A percentile compares a stretch with the other conserved stretches of the same genome.
phyloP scores from a whole-genome alignment of 2,113 vertebrate genomes.

The Platanista minor region DNA sequence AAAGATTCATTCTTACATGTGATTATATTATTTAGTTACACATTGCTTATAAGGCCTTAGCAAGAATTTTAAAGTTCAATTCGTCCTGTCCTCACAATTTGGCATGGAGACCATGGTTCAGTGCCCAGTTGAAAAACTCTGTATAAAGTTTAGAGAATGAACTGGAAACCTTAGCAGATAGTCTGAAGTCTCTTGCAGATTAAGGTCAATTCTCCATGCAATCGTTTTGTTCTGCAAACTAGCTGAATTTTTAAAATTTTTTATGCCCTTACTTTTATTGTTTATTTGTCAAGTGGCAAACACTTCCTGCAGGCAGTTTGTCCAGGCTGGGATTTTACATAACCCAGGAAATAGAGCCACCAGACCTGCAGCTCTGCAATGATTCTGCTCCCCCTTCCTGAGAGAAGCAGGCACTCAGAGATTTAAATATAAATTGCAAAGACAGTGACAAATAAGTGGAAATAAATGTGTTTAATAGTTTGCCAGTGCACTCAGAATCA shows the following conservation, averaged over 20 bases:
- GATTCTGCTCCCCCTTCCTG: slow-evolving; percentile 53
- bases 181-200: neutral
- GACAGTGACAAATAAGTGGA: neutral
- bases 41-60: fast-evolving
- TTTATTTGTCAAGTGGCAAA: slow-evolving; percentile 68
- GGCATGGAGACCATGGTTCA: neutral
- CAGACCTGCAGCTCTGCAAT: slow-evolving; percentile 36
- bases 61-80: neutral
- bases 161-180: too few species aligned
- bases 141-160: neutral
- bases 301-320: slow-evolving; percentile 64
- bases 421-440: slow-evolving; percentile 31
- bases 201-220: neutral
- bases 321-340: slow-evolving; percentile 70
- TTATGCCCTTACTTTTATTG: neutral
- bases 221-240: slow-evolving; percentile 44
- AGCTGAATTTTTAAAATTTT: slow-evolving; percentile 22
- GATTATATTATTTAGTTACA: too few species aligned
- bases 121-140: neutral
- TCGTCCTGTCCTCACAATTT: neutral
- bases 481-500: neutral
- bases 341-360: slow-evolving; percentile 75
- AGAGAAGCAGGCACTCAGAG: slow-evolving; percentile 1
- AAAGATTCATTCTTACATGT: neutral
- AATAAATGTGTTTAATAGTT: neutral